Percentiles rank a stretch among this genome's conserved stretches.
phyloP scores from a whole-genome alignment of 2,888 invertebrate species.

The Holacanthella duospinosa region DNA sequence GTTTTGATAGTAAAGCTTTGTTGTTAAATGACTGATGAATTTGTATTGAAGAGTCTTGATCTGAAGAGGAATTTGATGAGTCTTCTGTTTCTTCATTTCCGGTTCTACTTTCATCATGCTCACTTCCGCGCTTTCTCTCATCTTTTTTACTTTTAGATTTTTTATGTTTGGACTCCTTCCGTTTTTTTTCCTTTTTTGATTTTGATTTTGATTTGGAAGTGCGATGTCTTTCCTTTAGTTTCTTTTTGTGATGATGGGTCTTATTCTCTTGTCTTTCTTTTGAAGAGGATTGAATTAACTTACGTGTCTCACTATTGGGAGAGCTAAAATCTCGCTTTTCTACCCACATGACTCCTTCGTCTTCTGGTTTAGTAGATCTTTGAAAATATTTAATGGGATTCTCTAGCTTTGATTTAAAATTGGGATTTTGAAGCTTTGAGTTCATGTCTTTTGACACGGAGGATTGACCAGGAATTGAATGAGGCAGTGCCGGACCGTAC shows the following conservation, averaged over 20 bases:
- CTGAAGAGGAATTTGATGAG: slow-evolving; percentile 16
- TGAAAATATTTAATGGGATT: no score
- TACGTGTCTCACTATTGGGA: background rate
- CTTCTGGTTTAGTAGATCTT: no score
- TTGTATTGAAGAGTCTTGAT: slow-evolving; percentile 16
- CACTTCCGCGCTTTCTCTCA: slow-evolving; percentile 17
- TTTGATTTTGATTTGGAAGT: slow-evolving; percentile 15
- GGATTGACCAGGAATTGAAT: background rate
- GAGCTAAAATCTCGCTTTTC: slow-evolving; percentile 18
- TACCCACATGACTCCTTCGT: slow-evolving; percentile 29
- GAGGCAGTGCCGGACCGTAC: slow-evolving; percentile 27
- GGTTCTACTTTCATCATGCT: slow-evolving; percentile 12
- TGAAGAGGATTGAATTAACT: background rate
- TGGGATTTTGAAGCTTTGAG: background rate
- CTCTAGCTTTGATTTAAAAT: background rate
- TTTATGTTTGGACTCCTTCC: background rate
- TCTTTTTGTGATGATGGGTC: slow-evolving; percentile 13
- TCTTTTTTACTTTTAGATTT: slow-evolving; percentile 12
- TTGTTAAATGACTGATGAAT: slow-evolving; percentile 30
- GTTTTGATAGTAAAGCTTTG: slow-evolving; percentile 25
- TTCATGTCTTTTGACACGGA: slow-evolving; percentile 1
- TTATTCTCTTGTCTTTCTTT: slow-evolving; percentile 8
- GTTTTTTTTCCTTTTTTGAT: slow-evolving; percentile 20
- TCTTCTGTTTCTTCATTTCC: slow-evolving; percentile 14
- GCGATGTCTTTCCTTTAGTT: slow-evolving; percentile 16